These are phyloP conservation scores for Calosoma granatense DNA, from an alignment of 1,140 invertebrate species.

Conservation along the genomic window DNA sequence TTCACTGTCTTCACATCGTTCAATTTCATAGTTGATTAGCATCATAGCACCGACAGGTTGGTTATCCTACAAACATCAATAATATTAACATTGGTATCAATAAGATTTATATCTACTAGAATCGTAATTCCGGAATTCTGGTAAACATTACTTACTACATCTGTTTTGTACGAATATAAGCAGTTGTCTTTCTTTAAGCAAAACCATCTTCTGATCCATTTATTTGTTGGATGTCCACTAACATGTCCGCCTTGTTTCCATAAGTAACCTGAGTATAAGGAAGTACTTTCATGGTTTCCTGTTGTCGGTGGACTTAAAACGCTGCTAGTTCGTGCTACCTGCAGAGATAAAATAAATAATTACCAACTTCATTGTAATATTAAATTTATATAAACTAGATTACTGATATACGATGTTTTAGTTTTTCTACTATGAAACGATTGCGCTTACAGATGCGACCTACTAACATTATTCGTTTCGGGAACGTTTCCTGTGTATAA, in stretches of 20 bases:
- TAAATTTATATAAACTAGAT: neutral
- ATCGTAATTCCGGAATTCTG: neutral
- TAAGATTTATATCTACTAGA: neutral
- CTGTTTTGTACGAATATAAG: conserved; percentile 90
- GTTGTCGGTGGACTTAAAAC: conserved; percentile 54
- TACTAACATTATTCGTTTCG: too few relatives aligned
- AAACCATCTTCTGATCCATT: conserved; percentile 88
- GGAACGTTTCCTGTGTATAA: too few relatives aligned
- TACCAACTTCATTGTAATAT: neutral
- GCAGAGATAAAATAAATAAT: conserved; percentile 14
- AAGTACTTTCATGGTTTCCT: conserved; percentile 43
- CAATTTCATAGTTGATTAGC: conserved; percentile 71
- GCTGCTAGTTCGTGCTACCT: conserved; percentile 75
- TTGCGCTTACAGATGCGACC: too few relatives aligned
- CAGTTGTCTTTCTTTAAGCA: conserved; percentile 83
- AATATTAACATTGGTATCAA: neutral
- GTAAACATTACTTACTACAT: conserved; percentile 48
- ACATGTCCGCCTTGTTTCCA: conserved; percentile 58
- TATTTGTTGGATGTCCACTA: conserved; percentile 44
- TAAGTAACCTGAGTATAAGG: conserved; percentile 66
- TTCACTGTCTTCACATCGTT: conserved; percentile 48
- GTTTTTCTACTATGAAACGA: too few relatives aligned
- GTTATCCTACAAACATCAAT: conserved; percentile 49
- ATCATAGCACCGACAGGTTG: conserved; percentile 85
- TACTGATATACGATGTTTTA: too few relatives aligned